Evolutionary conservation across 64 coral and sea anemone species (phyloP).

Genomic region (Pocillopora damicornis): DNA sequence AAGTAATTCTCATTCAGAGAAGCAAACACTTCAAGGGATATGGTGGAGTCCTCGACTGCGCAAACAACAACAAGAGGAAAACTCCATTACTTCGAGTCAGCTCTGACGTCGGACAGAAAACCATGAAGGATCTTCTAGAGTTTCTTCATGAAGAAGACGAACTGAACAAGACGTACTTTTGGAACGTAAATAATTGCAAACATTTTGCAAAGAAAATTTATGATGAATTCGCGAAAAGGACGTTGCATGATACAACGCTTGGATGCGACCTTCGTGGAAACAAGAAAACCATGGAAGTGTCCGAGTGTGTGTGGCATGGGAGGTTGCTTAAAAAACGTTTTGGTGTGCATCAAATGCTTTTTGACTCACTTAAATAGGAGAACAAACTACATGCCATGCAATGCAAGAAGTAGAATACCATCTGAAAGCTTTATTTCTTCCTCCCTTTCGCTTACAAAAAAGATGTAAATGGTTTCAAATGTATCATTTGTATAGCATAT

Average conservation of each 20-base stretch:
- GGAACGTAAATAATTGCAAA: not conserved
- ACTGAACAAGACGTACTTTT: constrained; percentile 11
- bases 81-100: not conserved
- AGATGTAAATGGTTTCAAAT: too few species aligned
- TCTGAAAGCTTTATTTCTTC: too few species aligned
- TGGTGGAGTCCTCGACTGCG: not conserved
- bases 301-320: too few species aligned
- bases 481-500: too few species aligned
- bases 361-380: too few species aligned
- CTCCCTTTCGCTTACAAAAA: too few species aligned
- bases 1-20: constrained; percentile 27
- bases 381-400: too few species aligned
- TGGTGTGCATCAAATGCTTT: too few species aligned
- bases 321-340: too few species aligned
- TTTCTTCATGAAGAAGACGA: constrained; percentile 1
- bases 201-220: constrained; percentile 26
- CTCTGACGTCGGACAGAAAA: not conserved
- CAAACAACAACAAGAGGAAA: not conserved
- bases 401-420: too few species aligned
- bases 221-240: not conserved
- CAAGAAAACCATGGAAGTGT: too few species aligned
- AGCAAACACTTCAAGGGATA: not conserved
- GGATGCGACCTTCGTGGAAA: too few species aligned
- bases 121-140: not conserved
- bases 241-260: not conserved